These are phyloP conservation scores for Eupithecia pulchellata DNA, from an alignment of 2,888 invertebrate species.

Conservation along the genomic window DNA sequence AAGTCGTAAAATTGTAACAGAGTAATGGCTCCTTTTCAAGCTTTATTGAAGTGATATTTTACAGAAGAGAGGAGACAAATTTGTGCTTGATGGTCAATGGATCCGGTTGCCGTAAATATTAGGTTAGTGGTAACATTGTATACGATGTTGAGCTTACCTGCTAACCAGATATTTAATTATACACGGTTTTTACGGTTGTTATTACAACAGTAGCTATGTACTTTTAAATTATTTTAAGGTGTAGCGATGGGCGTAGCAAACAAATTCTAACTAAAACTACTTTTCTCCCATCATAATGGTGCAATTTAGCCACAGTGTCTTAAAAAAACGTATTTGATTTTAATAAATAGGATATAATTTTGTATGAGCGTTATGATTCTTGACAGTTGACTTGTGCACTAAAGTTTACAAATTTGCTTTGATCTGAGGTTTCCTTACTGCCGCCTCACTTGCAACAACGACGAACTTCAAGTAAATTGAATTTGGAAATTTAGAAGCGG, in stretches of 20 bases:
- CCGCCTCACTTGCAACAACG: slow-evolving; percentile 11
- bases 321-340: background rate
- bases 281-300: background rate
- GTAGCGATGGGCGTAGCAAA: background rate
- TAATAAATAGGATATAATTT: background rate
- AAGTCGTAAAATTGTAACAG: slow-evolving; percentile 2
- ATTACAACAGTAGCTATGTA: background rate
- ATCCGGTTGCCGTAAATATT: slow-evolving; percentile 1
- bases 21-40: slow-evolving; percentile 11
- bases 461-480: slow-evolving; percentile 20
- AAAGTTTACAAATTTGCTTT: slow-evolving; percentile 1
- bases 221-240: background rate
- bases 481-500: slow-evolving; percentile 11
- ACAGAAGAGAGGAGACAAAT: slow-evolving; percentile 3
- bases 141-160: background rate
- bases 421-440: background rate
- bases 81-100: slow-evolving; percentile 4
- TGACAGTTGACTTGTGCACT: background rate
- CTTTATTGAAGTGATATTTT: background rate
- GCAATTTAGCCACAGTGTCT: background rate
- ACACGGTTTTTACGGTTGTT: background rate
- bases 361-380: background rate
- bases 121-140: background rate
- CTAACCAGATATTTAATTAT: background rate
- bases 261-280: background rate